Conservation (phyloP, 2,888 invertebrate genomes). For the Caenorhabditis doughertyi region DNA sequence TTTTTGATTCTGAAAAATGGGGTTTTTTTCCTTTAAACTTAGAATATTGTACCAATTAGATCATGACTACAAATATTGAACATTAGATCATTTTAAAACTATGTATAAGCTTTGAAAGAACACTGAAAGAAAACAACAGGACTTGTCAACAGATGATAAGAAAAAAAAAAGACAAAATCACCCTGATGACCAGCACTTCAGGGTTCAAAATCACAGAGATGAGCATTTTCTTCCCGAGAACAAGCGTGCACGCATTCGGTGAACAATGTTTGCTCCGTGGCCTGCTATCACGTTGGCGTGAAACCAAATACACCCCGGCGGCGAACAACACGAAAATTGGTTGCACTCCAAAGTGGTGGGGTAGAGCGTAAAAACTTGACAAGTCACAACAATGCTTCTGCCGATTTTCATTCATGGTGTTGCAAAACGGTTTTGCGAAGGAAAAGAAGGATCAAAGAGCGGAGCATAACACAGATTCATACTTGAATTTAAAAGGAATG, state of each 20-base stretch:
- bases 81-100: no score
- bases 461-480: slow-evolving; percentile 51
- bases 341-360: slow-evolving; percentile 36
- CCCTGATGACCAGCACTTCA: slow-evolving; percentile 6
- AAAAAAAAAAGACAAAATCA: not conserved
- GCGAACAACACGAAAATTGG: slow-evolving; percentile 52
- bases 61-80: no score
- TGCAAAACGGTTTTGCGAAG: slow-evolving; percentile 44
- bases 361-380: slow-evolving; percentile 49
- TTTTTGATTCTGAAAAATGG: no score
- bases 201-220: slow-evolving; percentile 53
- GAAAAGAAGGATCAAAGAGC: slow-evolving; percentile 24
- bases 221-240: slow-evolving; percentile 36
- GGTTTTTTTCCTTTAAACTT: no score
- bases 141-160: not conserved
- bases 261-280: slow-evolving; percentile 53
- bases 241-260: slow-evolving; percentile 50
- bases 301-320: slow-evolving; percentile 55
- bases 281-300: slow-evolving; percentile 63
- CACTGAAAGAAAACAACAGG: not conserved
- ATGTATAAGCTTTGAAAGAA: no score
- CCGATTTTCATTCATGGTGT: slow-evolving; percentile 50
- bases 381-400: slow-evolving; percentile 35
- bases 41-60: no score
- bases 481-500: not conserved